phyloP scores from a whole-genome alignment of 2,888 invertebrate species.

The Acronicta psi region DNA sequence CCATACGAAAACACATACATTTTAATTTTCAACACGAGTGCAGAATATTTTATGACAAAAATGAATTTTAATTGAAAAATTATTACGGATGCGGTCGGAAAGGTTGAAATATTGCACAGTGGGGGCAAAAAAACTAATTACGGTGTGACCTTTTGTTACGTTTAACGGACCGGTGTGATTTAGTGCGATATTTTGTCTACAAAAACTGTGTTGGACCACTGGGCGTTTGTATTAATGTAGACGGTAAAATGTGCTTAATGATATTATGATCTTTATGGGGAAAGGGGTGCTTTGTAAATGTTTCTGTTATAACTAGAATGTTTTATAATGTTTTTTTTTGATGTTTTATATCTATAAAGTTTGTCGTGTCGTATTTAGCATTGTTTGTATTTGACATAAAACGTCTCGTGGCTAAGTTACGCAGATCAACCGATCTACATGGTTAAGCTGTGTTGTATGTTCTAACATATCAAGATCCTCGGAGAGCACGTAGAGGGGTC shows the following conservation, averaged over 20 bases:
- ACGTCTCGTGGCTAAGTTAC: no score
- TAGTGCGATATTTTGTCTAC: conserved; percentile 69
- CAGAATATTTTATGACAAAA: conserved; percentile 64
- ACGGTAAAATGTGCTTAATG: conserved; percentile 43
- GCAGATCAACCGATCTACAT: no score
- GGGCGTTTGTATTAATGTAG: conserved; percentile 46
- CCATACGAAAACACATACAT: conserved; percentile 56
- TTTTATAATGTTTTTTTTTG: conserved; percentile 12
- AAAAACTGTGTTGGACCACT: conserved; percentile 41
- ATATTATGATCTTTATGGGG: conserved; percentile 40
- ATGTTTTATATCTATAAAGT: conserved; percentile 3
- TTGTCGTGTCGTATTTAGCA: no score
- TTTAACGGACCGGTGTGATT: conserved; percentile 67
- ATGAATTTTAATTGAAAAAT: conserved; percentile 80
- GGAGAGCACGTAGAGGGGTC: no score
- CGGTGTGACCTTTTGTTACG: conserved; percentile 71
- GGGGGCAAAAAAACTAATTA: conserved; percentile 80
- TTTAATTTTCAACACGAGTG: conserved; percentile 61
- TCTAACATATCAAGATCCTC: no score
- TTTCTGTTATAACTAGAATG: background rate
- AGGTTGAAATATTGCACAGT: conserved; percentile 76
- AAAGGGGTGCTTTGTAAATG: conserved; percentile 11
- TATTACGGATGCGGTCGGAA: conserved; percentile 76
- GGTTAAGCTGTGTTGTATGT: no score
- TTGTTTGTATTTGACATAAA: no score